Conservation (phyloP, 1,140 invertebrate species). For the Cydia pomonella region DNA sequence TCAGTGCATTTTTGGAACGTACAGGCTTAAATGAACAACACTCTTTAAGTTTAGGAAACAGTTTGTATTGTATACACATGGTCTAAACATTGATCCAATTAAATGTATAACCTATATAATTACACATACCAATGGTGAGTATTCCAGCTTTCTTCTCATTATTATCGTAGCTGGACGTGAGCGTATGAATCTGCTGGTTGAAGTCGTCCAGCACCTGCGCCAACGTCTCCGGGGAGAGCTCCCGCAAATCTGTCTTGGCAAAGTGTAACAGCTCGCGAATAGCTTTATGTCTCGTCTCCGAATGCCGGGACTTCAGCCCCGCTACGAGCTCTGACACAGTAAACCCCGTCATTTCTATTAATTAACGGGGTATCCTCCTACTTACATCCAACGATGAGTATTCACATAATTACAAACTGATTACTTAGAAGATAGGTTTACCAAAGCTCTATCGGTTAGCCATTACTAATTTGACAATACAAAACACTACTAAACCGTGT, state of each 20-base stretch:
- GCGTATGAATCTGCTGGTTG: slow-evolving; percentile 96
- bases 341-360: slow-evolving; percentile 79
- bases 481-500: neutral
- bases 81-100: slow-evolving; percentile 27
- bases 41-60: neutral
- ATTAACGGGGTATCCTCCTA: neutral
- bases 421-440: neutral
- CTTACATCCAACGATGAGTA: neutral
- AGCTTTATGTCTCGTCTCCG: slow-evolving; percentile 90
- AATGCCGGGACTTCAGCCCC: slow-evolving; percentile 93
- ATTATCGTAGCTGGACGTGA: slow-evolving; percentile 94
- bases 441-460: slow-evolving; percentile 39
- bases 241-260: slow-evolving; percentile 95
- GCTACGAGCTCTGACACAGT: slow-evolving; percentile 90
- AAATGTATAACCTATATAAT: slow-evolving; percentile 33
- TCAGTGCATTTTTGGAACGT: too few relatives aligned
- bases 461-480: slow-evolving; percentile 46
- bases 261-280: slow-evolving; percentile 94
- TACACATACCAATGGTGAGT: slow-evolving; percentile 91
- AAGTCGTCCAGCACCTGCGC: slow-evolving; percentile 95
- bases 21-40: too few relatives aligned
- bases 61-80: neutral
- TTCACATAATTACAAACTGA: slow-evolving; percentile 13
- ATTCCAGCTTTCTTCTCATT: slow-evolving; percentile 98
- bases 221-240: slow-evolving; percentile 93